These are phyloP conservation scores for Astreopora myriophthalma DNA, from an alignment of 64 coral and sea anemone genomes.

Conservation along the genomic window DNA sequence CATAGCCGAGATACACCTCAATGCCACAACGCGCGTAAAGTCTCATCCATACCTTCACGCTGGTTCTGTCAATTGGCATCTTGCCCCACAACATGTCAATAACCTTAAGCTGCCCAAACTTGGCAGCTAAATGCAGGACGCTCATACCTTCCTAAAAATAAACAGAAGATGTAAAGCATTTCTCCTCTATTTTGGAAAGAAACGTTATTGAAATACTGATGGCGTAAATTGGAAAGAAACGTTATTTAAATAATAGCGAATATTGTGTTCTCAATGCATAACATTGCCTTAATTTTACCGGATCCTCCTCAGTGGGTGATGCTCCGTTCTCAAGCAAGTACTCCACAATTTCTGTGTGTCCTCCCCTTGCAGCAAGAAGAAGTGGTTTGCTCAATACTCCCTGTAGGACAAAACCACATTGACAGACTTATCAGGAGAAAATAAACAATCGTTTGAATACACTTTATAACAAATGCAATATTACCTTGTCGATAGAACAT, in stretches of 20 bases:
- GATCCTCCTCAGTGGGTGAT: constrained; percentile 87
- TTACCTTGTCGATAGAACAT: constrained; percentile 82
- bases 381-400: constrained; percentile 80
- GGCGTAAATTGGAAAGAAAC: no score
- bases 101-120: constrained; percentile 92
- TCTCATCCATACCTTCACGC: constrained; percentile 55
- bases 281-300: constrained; percentile 15
- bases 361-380: constrained; percentile 79
- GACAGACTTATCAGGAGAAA: neutral
- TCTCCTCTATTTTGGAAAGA: neutral
- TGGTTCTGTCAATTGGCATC: constrained; percentile 69
- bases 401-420: neutral
- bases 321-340: constrained; percentile 81
- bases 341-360: constrained; percentile 90
- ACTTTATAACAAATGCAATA: neutral
- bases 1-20: no score
- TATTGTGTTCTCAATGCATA: no score
- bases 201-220: no score
- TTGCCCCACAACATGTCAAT: constrained; percentile 91
- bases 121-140: constrained; percentile 78
- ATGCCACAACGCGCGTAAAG: neutral
- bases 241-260: no score
- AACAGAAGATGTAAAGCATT: neutral
- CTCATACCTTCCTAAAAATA: constrained; percentile 84
- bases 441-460: neutral